Base-by-base conservation (phyloP, 1,140 invertebrate species). In the Sycobia sp. region DNA sequence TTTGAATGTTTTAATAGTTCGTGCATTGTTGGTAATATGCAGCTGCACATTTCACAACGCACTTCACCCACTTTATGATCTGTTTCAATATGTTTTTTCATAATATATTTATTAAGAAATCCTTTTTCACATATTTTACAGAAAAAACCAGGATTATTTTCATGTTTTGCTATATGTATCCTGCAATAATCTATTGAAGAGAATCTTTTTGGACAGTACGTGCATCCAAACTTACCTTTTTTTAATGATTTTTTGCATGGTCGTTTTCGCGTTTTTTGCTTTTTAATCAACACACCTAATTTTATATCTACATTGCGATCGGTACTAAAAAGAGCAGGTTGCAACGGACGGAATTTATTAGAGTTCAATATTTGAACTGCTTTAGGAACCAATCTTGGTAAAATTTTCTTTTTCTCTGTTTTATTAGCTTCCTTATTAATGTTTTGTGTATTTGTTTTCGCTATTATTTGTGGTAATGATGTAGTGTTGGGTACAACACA, bases 81-180 rank as follows among this genome's bases (percentile, higher is more conserved):
- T 25, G 64, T 68, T 5, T 50, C 49, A n/a, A 73, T 49, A 16
- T 82, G 80, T 25, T 69, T 77, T 23, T 71, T 80, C 66, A 79
- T 68, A 16, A 76, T 72, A 27, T 71, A 70, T 10, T 68, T 68
- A 57, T 76, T 74, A 3, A 59, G 69, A 38, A 76, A 80, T 5
- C 73, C 62, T 23, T 72, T 67, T 16, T 76, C 69, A 27, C 78
- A 80, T 23, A 73, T 32, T 47, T 64, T 64, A 51, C 78, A 80
- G 2, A 69, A 74, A 32, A 75, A 75, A 0, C 50, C 71, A 2
- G 74, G 72, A 36, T 75, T 71, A 4, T 73, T 73, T 18, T 69
- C 73, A 53, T 82, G 80, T n/a, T 67, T 72, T 0, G 74, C 73
- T 2, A 80, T 51, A 9, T 82, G 80, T 8, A 76, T 66, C 50